Percentiles rank a stretch among this genome's conserved stretches.
These are phyloP conservation scores for Catamblyrhynchus diadema DNA, from an alignment of 2,797 vertebrate species.

Conservation along the genomic window DNA sequence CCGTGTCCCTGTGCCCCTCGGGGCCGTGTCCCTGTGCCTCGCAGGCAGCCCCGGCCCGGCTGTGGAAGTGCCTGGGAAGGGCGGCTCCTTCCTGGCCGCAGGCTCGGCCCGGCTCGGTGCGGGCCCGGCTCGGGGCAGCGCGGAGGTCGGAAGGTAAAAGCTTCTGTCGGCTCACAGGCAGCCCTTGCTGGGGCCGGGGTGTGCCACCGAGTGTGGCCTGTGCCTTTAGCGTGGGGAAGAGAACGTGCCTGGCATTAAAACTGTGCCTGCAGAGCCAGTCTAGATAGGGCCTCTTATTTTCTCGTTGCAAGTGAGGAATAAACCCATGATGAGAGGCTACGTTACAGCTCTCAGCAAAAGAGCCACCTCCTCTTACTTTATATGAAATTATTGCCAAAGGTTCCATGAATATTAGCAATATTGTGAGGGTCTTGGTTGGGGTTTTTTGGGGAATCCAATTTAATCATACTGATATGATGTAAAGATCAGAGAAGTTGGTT, in stretches of 20 bases:
- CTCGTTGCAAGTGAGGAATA: background rate
- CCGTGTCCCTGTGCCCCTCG: background rate
- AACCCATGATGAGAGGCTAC: background rate
- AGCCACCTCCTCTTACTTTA: background rate
- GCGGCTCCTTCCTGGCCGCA: background rate
- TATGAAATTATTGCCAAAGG: background rate
- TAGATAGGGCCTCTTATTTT: fast-evolving
- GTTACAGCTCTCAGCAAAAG: background rate
- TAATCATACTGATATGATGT: background rate
- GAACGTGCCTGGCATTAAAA: background rate
- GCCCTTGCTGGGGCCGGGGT: background rate
- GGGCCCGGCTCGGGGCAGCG: background rate
- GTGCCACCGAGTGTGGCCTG: background rate
- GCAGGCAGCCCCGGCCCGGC: background rate
- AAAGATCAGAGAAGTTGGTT: background rate
- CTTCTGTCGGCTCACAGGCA: fast-evolving
- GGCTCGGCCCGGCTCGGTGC: background rate
- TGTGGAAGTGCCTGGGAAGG: background rate
- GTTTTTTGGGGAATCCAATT: background rate
- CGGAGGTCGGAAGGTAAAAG: background rate
- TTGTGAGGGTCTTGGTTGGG: background rate
- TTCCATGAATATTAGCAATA: background rate
- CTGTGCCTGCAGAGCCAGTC: background rate
- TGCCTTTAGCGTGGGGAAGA: background rate
- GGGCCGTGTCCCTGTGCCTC: background rate